A percentile compares a stretch with the other conserved stretches of the same genome.
Evolutionary conservation across 2,888 invertebrate genomes (phyloP).

Genomic region (Merodon equestris): DNA sequence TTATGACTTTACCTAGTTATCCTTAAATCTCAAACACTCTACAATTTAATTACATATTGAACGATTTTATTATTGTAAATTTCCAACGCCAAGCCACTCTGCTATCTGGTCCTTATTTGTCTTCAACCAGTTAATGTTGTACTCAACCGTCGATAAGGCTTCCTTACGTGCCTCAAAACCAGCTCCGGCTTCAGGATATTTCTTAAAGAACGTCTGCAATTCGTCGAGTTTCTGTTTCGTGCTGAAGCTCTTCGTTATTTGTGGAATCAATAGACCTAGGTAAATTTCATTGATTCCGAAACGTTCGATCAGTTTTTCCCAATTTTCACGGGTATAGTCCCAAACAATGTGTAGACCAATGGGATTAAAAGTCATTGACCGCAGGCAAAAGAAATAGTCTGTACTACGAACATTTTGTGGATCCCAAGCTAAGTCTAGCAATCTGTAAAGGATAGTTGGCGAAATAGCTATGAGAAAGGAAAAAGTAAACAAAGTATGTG

Average conservation of each 20-base stretch:
- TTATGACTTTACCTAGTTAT: too few relatives aligned
- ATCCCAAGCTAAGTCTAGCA: slow-evolving; percentile 86
- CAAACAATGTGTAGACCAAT: slow-evolving; percentile 88
- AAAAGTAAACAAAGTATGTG: not conserved
- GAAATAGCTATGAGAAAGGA: too few relatives aligned
- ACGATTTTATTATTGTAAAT: too few relatives aligned
- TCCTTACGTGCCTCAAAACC: slow-evolving; percentile 86
- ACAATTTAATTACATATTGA: too few relatives aligned
- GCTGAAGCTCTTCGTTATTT: slow-evolving; percentile 85
- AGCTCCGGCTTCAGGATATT: slow-evolving; percentile 92
- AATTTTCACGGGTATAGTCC: slow-evolving; percentile 90
- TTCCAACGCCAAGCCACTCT: too few relatives aligned
- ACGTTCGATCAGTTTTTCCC: slow-evolving; percentile 86
- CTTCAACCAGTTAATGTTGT: slow-evolving; percentile 89
- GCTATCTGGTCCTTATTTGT: slow-evolving; percentile 82
- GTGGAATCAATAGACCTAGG: slow-evolving; percentile 87
- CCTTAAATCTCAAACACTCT: too few relatives aligned
- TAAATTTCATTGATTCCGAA: slow-evolving; percentile 91
- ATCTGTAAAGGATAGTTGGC: slow-evolving; percentile 80
- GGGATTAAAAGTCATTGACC: slow-evolving; percentile 85
- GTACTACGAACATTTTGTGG: slow-evolving; percentile 88
- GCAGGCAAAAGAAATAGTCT: slow-evolving; percentile 88
- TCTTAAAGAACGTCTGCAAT: slow-evolving; percentile 87
- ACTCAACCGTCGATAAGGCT: slow-evolving; percentile 87
- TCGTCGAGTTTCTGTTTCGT: slow-evolving; percentile 86